These are phyloP conservation scores for Lasiommata megera DNA, from an alignment of 2,888 invertebrate genomes.

Conservation along the genomic window DNA sequence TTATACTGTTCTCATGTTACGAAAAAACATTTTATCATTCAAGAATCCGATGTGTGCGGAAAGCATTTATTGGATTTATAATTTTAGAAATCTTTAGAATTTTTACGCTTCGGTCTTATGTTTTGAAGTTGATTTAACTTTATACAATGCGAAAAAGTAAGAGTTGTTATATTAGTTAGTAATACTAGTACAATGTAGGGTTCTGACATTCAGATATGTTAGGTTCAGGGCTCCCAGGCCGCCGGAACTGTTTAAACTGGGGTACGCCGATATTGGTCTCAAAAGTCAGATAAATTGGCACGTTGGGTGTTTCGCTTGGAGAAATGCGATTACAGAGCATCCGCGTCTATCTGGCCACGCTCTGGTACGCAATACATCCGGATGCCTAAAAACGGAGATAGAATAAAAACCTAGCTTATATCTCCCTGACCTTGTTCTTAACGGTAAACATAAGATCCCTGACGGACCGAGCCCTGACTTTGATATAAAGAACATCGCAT, in stretches of 20 bases:
- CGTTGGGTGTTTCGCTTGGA: too few relatives aligned
- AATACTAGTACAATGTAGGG: constrained; percentile 1
- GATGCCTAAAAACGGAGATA: too few relatives aligned
- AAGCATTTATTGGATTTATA: background rate
- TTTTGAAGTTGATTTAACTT: background rate
- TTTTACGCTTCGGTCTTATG: constrained; percentile 13
- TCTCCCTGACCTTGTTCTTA: background rate
- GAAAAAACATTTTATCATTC: background rate
- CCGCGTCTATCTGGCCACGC: too few relatives aligned
- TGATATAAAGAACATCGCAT: background rate
- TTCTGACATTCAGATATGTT: background rate
- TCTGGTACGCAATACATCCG: too few relatives aligned
- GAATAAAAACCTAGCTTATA: too few relatives aligned
- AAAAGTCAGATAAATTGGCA: too few relatives aligned
- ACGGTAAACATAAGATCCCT: too few relatives aligned
- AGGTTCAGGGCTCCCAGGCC: background rate
- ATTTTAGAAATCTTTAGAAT: constrained; percentile 11
- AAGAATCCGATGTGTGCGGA: background rate
- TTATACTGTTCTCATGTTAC: too few relatives aligned
- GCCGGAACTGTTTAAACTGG: too few relatives aligned
- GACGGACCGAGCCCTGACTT: background rate
- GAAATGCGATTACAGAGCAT: too few relatives aligned
- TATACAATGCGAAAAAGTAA: constrained; percentile 8
- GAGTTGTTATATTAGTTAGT: constrained; percentile 7
- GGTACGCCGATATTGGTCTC: too few relatives aligned